phyloP scores from a whole-genome alignment of 1,140 invertebrate genomes.

The Brachionus koreanus region DNA sequence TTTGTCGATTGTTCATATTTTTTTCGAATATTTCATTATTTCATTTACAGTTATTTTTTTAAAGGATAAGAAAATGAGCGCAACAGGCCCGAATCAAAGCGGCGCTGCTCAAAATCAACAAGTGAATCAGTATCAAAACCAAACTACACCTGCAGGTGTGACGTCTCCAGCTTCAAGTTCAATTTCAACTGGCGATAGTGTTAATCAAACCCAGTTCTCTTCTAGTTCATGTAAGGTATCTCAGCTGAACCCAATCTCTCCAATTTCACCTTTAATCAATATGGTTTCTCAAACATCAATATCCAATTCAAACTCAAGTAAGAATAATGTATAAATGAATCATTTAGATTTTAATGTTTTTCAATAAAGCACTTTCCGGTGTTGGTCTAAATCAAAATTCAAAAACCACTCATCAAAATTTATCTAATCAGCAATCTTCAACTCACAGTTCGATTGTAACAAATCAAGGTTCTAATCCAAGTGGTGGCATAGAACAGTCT shows the following conservation, averaged over 20 bases:
- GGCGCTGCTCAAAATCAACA: slow-evolving; percentile 3
- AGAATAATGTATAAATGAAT: not conserved
- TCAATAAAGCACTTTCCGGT: not conserved
- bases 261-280: not conserved
- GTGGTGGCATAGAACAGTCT: not conserved
- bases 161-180: not conserved
- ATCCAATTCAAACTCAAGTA: not conserved
- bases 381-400: not conserved
- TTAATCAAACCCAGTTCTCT: not conserved
- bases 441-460: not conserved
- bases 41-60: too few species aligned
- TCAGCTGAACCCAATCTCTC: not conserved
- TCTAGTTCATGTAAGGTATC: not conserved
- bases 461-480: not conserved
- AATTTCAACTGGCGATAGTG: not conserved
- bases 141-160: not conserved
- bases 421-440: not conserved
- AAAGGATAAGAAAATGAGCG: slow-evolving; percentile 28
- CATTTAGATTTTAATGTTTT: not conserved
- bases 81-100: not conserved
- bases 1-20: not conserved
- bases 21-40: too few species aligned
- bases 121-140: not conserved
- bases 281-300: slow-evolving; percentile 29
- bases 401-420: not conserved